Percentiles rank a stretch among this genome's conserved stretches.
These are phyloP conservation scores for Ctena decussata DNA, from an alignment of 2,888 invertebrate genomes.

Conservation along the genomic window DNA sequence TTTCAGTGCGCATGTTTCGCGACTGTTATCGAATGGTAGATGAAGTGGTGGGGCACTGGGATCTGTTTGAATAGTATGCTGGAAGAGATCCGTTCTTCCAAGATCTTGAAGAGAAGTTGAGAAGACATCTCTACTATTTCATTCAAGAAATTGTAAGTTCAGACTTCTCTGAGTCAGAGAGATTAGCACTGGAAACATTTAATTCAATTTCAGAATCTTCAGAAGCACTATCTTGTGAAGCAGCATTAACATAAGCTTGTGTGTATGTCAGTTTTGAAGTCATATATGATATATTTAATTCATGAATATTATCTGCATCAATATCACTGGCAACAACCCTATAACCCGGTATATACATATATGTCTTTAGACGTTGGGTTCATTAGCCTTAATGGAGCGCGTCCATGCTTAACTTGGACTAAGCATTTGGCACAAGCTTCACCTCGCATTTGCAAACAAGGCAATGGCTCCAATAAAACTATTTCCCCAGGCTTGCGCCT, in stretches of 20 bases:
- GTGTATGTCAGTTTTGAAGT: neutral
- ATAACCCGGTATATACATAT: neutral
- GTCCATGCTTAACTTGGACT: neutral
- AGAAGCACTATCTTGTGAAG: neutral
- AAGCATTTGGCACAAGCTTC: neutral
- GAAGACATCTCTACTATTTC: constrained; percentile 2
- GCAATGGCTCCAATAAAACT: neutral
- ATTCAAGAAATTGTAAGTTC: neutral
- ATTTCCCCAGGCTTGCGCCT: neutral
- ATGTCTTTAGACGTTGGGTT: neutral
- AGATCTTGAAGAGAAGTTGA: constrained; percentile 18
- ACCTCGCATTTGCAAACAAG: neutral
- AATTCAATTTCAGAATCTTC: neutral
- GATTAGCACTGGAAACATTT: neutral
- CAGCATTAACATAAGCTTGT: neutral
- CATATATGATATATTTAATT: neutral
- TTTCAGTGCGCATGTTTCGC: neutral
- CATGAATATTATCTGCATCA: neutral
- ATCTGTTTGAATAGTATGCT: neutral
- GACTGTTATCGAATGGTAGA: neutral
- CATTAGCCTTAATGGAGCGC: neutral
- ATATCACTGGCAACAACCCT: constrained; percentile 1
- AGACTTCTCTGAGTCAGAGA: neutral
- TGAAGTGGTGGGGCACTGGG: neutral
- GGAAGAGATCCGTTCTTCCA: neutral